Evolutionary conservation across 1,140 invertebrate genomes (phyloP), one percentile per base, ranked within the genome.

Genomic region (Parapsyche elsis): DNA sequence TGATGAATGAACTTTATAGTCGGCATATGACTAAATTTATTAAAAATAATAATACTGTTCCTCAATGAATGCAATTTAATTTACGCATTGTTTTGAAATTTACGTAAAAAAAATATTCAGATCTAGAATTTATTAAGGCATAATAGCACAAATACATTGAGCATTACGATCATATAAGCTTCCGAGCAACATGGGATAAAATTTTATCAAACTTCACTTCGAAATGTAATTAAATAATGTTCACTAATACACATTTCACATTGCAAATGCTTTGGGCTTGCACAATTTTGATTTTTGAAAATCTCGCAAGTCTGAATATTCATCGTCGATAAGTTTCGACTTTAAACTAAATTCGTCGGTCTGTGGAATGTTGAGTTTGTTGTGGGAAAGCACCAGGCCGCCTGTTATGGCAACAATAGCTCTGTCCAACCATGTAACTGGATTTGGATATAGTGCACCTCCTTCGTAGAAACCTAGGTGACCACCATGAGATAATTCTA

Each of bases 391-490:
- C 7, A 92, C 89, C 9, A 94, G 81, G n/a, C 93, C 92, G 0
- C 93, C 94, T 5, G 94, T 90, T 16, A 95, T 87, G 5, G 93
- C 92, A 5, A 97, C 92, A 5, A 97, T 87, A 0, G 95, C 92
- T 64, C 95, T 91, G 88, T 98, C 96, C 59, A 98, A 86, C 97
- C 97, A 98, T 19, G 95, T 97, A 23, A 97, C 93, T 0, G 94
- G 94, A 84, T 96, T 94, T 0, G 96, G 96, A 85, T 94, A 95
- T 0, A 96, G 83, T 23, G 94, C 87, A 10, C 95, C 95, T 5
- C 95, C 95, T 88, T 98, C 96, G 86, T 97, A 97, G 86, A 96
- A 98, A 38, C 97, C 97, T 78, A 98, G 88, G 88, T 98, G 97
- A 9, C 97, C 97, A 5, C 96, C 96, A 86, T 98, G 96, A 16